phyloP scores from a whole-genome alignment of 1,140 invertebrate genomes.

The Sinella curviseta region DNA sequence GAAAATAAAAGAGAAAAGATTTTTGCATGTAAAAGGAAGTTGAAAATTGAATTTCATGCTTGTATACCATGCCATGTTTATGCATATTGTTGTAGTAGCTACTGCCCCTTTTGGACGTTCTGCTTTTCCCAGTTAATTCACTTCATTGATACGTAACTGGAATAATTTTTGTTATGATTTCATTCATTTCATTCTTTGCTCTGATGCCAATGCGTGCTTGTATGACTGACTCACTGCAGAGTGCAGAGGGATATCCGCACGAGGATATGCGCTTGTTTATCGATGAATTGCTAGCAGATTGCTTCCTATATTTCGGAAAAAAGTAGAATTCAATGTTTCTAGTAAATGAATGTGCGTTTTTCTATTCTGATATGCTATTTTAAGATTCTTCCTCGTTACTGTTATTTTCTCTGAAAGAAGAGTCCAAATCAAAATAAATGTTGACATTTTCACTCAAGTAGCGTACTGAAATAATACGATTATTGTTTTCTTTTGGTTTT shows the following conservation, averaged over 20 bases:
- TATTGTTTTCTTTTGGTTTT: no score
- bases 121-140: background rate
- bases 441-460: conserved; percentile 7
- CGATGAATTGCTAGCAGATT: background rate
- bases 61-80: conserved; percentile 1
- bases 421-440: conserved; percentile 19
- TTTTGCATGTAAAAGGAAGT: background rate
- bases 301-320: background rate
- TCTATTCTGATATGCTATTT: no score
- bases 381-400: background rate
- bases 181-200: background rate
- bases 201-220: no score
- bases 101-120: background rate
- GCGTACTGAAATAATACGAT: background rate
- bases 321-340: no score
- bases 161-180: background rate
- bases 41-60: conserved; percentile 27
- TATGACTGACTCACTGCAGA: no score
- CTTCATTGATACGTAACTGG: background rate
- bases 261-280: no score
- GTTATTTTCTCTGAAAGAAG: background rate
- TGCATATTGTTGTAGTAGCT: no score
- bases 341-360: no score
- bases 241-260: no score
- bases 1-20: no score